Base-by-base conservation (phyloP, 2,797 vertebrate species). In the Eulemur rubriventer region DNA sequence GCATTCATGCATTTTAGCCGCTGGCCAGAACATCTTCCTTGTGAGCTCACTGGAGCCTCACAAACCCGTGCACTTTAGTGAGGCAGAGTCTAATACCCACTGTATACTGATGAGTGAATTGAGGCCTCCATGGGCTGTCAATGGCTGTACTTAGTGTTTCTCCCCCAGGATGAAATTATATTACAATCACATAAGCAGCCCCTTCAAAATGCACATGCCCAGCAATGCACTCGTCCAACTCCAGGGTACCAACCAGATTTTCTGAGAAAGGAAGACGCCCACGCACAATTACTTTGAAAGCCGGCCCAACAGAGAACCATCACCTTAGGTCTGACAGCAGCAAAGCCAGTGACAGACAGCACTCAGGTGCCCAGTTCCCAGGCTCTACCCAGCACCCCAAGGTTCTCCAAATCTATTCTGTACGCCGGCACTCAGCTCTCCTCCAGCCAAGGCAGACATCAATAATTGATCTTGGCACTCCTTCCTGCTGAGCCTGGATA, bases 381-480 rank as follows among this genome's bases (percentile, higher is more conserved):
- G 12, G 7, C 63, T 86, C 41, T 67, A 59, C 13, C 55, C 9
- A 55, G 76, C 30, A 52, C 65, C 17, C 48, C 16, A 7, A 50
- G 20, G 12, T 6, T 35, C 22, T 48, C 67, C 65, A 57, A 13
- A 17, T 59, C 65, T 63, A 35, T 41, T 43, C 59, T 5, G 0
- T 13, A 4, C 2, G 10, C 38, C 8, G 18, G 50, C 78, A 7
- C 13, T 65, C 35, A 12, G 18, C 59, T 69, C 18, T 50, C 24
- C 52, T 80, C 72, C 63, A 59, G n/a, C 93, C 52, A 38, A 4
- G 41, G 5, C 95, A 95, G 93, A 80, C 88, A 92, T 94, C 50
- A 94, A 24, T 57, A 94, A 90, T 87, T 48, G 65, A 96, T 94
- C 75, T 59, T 78, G 52, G 89, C 81, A 73, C 67, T 41, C 72